Percentiles rank a stretch among this genome's conserved stretches.
phyloP scores from a whole-genome alignment of 2,888 invertebrate species.

The Oligia latruncula region DNA sequence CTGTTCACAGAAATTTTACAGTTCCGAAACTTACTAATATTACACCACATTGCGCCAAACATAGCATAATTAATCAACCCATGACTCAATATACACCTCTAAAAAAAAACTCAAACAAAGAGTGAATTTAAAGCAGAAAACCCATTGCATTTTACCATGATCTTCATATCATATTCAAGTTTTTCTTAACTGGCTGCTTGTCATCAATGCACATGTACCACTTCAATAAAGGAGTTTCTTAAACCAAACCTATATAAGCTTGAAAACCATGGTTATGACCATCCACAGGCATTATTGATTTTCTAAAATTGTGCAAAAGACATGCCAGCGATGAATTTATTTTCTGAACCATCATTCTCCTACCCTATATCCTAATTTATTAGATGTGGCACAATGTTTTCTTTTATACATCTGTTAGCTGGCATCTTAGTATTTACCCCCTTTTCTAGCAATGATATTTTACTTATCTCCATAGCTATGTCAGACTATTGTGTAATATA shows the following conservation, averaged over 20 bases:
- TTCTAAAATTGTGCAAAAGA: background rate
- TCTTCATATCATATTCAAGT: background rate
- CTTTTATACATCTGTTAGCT: background rate
- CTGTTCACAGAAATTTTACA: conserved; percentile 13
- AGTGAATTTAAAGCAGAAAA: background rate
- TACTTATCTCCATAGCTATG: background rate
- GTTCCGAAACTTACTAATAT: conserved; percentile 1
- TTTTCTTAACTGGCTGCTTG: background rate
- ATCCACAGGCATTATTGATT: background rate
- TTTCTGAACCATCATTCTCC: no score
- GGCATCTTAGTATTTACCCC: background rate
- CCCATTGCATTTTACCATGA: background rate
- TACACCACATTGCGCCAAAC: conserved; percentile 33
- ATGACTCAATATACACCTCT: background rate
- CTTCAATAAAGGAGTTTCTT: background rate
- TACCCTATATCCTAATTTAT: background rate
- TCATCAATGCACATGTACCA: background rate
- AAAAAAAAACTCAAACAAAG: background rate
- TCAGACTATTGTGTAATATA: background rate
- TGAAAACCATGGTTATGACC: background rate
- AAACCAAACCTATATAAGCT: background rate
- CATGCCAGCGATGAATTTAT: background rate
- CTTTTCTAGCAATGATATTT: background rate
- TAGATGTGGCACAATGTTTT: background rate
- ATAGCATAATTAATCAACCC: background rate